Evolutionary conservation across 2,888 invertebrate species (phyloP), one percentile per base, ranked within the genome.

Genomic region (Cryptops parisi): DNA sequence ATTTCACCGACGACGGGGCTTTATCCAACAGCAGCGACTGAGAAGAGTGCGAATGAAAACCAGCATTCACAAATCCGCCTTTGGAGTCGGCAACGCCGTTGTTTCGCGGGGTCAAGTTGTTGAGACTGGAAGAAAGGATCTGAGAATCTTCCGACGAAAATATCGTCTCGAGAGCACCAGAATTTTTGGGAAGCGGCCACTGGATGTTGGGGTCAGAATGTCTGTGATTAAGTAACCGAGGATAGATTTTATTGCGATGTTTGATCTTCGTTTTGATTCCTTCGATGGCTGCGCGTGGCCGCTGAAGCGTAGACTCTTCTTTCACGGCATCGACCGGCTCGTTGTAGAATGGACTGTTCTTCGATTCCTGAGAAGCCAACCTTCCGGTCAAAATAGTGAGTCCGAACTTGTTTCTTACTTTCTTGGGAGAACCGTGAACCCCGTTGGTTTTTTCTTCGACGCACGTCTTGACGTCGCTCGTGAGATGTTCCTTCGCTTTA

Each of bases 301-400:
- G 6, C 6, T n/a, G 17, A 43, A 9, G 6, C 15, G 6, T 33
- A 33, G 15, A 33, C 33, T 33, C 9, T 9, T 33, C 33, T 33
- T 33, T 23, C 41, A 50, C 12, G 24, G 87, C 80, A 70, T 89
- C 89, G 12, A 88, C 86, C 25, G 89, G 89, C 68, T 89, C 88
- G 2, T 87, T 86, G 65, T 89, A 89, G 64, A 87, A 87, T 1
- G 88, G 88, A 67, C 87, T 87, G 15, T 81, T 57, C 22, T 53
- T 53, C 3, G 3, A 15, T 2, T 9, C 52, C 52, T 38, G 58
- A 44, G 55, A 58, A 56, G 49, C 58, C 41, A 53, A 54, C 47
- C 55, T 56, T 46, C 47, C 50, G 25, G 58, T 58, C 47, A 53
- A 60, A 26, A 60, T 58, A 44, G 53, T 58, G 21, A 60, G 58